These are phyloP conservation scores for Saxidomus purpurata DNA, from an alignment of 1,140 invertebrate genomes.

Conservation along the genomic window DNA sequence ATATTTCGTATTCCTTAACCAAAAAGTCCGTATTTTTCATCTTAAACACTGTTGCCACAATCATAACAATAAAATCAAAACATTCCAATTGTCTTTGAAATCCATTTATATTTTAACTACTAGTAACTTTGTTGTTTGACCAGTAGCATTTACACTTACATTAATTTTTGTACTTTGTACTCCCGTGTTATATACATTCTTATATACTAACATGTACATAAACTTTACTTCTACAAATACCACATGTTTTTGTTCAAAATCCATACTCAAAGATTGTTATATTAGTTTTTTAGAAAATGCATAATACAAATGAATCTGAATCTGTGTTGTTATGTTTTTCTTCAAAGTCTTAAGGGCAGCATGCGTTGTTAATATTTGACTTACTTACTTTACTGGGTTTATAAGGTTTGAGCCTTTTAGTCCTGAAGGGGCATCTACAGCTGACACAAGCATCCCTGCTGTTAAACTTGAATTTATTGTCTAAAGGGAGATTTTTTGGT, in stretches of 20 bases:
- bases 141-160: not conserved
- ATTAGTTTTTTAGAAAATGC: constrained; percentile 38
- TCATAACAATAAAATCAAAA: not conserved
- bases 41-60: not conserved
- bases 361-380: too few species aligned
- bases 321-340: not conserved
- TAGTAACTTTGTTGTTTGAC: not conserved
- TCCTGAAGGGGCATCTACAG: too few species aligned
- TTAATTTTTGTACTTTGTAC: not conserved
- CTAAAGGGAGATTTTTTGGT: too few species aligned
- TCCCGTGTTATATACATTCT: not conserved
- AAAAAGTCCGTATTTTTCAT: too few species aligned
- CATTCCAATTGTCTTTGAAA: not conserved
- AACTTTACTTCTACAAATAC: not conserved
- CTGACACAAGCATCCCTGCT: too few species aligned
- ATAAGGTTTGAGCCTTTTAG: too few species aligned
- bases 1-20: too few species aligned
- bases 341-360: not conserved
- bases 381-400: too few species aligned
- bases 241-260: not conserved
- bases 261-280: constrained; percentile 17
- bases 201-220: not conserved
- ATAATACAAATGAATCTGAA: constrained; percentile 21
- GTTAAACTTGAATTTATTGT: too few species aligned
- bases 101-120: not conserved